Conservation (phyloP, 2,113 vertebrate genomes). For the Phrynocephalus versicolor region DNA sequence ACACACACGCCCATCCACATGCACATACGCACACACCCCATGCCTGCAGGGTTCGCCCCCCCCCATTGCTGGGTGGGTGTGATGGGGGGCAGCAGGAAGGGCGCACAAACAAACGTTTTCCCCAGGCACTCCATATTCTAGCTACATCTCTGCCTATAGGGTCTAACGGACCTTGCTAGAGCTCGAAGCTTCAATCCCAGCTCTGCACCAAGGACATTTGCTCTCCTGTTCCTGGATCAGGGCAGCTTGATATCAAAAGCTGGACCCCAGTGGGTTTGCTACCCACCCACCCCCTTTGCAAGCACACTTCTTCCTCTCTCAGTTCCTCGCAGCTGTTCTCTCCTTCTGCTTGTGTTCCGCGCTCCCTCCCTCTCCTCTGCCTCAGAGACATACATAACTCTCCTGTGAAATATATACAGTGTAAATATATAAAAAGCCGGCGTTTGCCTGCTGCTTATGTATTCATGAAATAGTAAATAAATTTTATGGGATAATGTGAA, state of each 20-base stretch:
- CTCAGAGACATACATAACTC: constrained; percentile 81
- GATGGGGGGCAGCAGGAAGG: too few species aligned
- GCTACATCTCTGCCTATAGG: too few species aligned
- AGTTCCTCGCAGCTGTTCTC: constrained; percentile 64
- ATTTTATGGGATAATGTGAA: constrained; percentile 88
- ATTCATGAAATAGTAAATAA: constrained; percentile 90
- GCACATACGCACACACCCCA: too few species aligned
- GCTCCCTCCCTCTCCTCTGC: constrained; percentile 70
- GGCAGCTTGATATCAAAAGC: background rate
- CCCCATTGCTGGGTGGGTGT: too few species aligned
- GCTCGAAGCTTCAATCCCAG: background rate
- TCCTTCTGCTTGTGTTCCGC: constrained; percentile 68
- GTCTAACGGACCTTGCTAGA: background rate
- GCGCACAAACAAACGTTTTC: too few species aligned
- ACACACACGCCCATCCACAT: too few species aligned
- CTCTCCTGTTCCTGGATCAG: background rate
- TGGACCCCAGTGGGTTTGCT: background rate
- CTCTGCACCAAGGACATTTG: background rate
- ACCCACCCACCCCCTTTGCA: background rate
- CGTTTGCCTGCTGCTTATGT: constrained; percentile 85
- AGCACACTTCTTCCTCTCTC: rapidly evolving
- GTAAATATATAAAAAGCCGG: constrained; percentile 86
- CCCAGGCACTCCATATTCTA: too few species aligned
- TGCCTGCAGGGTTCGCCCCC: too few species aligned
- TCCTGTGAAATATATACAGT: constrained; percentile 85